Evolutionary conservation across 2,888 invertebrate species (phyloP), one percentile per base, ranked within the genome.

Genomic region (Hemicrepidius hirtus): DNA sequence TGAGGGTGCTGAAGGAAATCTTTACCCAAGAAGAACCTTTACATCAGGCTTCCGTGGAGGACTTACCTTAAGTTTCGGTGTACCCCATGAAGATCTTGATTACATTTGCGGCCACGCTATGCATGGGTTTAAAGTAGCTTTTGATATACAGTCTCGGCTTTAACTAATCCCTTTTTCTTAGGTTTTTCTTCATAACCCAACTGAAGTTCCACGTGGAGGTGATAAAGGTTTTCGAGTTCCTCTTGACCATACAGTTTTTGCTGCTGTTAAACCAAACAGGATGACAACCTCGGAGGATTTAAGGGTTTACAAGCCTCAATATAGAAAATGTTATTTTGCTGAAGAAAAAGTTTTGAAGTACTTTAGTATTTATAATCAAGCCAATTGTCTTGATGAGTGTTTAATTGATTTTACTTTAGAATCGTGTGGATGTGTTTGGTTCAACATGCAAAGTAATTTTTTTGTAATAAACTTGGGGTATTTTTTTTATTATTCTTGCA

Each of bases 301-400:
- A 4, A 88, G 87, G 77, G 88, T 89, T 64, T 94, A 93, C 76
- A 88, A 90, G 62, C 91, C 93, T 0, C 86, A 88, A 44, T 89
- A 92, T 62, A 89, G 93, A 9, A 91, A 91, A 80, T 94, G 93
- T 80, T 93, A 89, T 84, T 93, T 93, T 82, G 91, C 91, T 70
- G 86, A 85, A 62, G 93, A 93, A 80, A 88, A 92, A 12, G 87
- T 90, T 76, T 86, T 93, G 62, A 87, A 87, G 37, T 93, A 89
- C 82, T 94, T 90, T 82, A 90, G 90, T 84, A 89, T 90, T 60
- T 94, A 94, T 84, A 93, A 93, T 0, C 93, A 93, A 84, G 89
- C 90, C 69, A 93, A 93, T 83, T 94, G 93, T 80, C 91, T 93
- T 80, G 87, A 92, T 80, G 94, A 94, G 84, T 94, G 93, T 78